Base-by-base conservation (phyloP, 2,797 vertebrate species). In the Momotus momota region DNA sequence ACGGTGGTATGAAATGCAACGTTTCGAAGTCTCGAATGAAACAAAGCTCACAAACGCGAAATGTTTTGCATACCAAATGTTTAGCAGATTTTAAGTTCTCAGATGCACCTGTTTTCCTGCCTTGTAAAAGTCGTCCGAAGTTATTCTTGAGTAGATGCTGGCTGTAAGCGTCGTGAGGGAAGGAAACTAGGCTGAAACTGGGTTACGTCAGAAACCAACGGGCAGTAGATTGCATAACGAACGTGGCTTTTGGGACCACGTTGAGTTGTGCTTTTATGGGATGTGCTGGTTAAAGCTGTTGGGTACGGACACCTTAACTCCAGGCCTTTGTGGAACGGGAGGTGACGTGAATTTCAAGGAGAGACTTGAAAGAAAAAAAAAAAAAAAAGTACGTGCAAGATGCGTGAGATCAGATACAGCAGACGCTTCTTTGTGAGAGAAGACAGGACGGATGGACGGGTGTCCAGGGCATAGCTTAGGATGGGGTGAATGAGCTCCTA, bases 81-180 rank as follows among this genome's bases (percentile, higher is more conserved):
- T 81, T 64, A 90, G 67, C 95, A 95, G 80, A 70, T 86, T 96
- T 94, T 26, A 65, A 84, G 66, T 90, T 93, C 61, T 75, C 61
- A 65, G 69, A 67, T 57, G 83, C 84, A 90, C 67, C 85, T 93
- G 65, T 85, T 92, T 85, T 85, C 71, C 79, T 91, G 52, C 57
- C 93, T 35, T 89, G 86, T 90, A 67, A 71, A 91, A 85, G 57
- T 91, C 96, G 81, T 67, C 81, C 48, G 2, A 6, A 85, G 74
- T 96, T 96, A 92, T 93, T 96, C 88, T 85, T 84, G 88, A 64
- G 93, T 86, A 58, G 40, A 46, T 52, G 33, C 67, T 94, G 82
- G 83, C 94, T 90, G 38, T 71, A 20, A 88, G 62, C 79, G 54
- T 45, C 84, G 62, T 72, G 58, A 81, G 78, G 49, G 74, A 77